Evolutionary conservation across 2,797 vertebrate species (phyloP).

Genomic region (Microcaecilia unicolor): DNA sequence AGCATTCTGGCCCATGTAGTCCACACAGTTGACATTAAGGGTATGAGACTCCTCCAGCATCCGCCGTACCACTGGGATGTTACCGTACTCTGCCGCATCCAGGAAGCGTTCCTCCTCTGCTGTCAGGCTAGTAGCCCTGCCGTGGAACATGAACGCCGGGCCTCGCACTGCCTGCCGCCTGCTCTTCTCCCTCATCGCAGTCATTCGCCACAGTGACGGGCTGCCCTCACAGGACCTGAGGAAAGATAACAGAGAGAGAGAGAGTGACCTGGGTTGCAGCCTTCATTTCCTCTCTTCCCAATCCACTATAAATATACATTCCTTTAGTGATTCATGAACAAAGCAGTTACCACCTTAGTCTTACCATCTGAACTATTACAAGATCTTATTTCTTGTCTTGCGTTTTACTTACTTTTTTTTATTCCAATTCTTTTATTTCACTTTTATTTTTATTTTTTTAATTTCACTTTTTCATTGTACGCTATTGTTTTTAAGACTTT

Average conservation of each 20-base stretch:
- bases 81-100: conserved; percentile 76
- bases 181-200: conserved; percentile 71
- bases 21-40: conserved; percentile 77
- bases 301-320: too few species aligned
- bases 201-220: conserved; percentile 54
- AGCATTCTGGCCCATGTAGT: conserved; percentile 82
- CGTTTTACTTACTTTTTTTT: too few species aligned
- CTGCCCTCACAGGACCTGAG: conserved; percentile 55
- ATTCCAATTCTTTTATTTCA: too few species aligned
- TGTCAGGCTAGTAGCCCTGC: conserved; percentile 64
- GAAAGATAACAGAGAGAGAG: not conserved
- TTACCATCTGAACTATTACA: too few species aligned
- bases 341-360: not conserved
- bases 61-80: conserved; percentile 80
- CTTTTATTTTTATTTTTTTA: too few species aligned
- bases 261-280: not conserved
- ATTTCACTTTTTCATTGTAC: too few species aligned
- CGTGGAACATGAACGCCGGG: conserved; percentile 78
- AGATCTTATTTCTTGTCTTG: too few species aligned
- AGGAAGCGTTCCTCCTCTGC: conserved; percentile 75
- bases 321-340: too few species aligned
- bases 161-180: conserved; percentile 71
- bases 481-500: too few species aligned
- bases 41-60: conserved; percentile 76
- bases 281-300: not conserved